Conservation (phyloP, 2,113 vertebrate species). For the Oncorhynchus kisutch region DNA sequence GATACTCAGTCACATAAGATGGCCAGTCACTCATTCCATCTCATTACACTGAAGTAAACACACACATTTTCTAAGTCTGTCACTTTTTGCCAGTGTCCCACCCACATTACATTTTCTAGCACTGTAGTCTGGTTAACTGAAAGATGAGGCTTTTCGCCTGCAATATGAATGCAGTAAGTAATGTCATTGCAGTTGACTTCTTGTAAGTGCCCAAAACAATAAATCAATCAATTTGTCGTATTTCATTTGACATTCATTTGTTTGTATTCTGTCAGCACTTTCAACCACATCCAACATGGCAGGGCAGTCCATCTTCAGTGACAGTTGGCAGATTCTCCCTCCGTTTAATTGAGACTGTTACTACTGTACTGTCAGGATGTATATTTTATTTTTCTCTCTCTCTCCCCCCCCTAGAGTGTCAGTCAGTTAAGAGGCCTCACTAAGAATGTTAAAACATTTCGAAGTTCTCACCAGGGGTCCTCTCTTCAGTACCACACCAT, state of each 20-base stretch:
- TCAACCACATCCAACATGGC: slow-evolving; percentile 19
- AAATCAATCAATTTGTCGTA: slow-evolving; percentile 25
- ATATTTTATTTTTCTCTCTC: not conserved
- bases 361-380: not conserved
- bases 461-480: not conserved
- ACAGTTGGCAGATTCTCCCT: slow-evolving; percentile 8
- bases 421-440: not conserved
- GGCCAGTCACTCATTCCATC: not conserved
- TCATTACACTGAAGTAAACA: not conserved
- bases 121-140: not conserved
- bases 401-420: no score
- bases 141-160: not conserved
- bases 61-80: not conserved
- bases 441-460: not conserved
- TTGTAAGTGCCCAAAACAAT: not conserved
- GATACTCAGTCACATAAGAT: not conserved
- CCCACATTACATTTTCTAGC: not conserved
- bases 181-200: slow-evolving; percentile 8
- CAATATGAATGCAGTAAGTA: not conserved
- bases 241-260: slow-evolving; percentile 31
- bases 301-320: slow-evolving; percentile 25
- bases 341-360: slow-evolving; percentile 2
- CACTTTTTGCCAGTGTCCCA: not conserved
- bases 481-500: not conserved
- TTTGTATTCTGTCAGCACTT: slow-evolving; percentile 32